Conservation (phyloP, 2,888 invertebrate species). For the Periphyllus acericola region DNA sequence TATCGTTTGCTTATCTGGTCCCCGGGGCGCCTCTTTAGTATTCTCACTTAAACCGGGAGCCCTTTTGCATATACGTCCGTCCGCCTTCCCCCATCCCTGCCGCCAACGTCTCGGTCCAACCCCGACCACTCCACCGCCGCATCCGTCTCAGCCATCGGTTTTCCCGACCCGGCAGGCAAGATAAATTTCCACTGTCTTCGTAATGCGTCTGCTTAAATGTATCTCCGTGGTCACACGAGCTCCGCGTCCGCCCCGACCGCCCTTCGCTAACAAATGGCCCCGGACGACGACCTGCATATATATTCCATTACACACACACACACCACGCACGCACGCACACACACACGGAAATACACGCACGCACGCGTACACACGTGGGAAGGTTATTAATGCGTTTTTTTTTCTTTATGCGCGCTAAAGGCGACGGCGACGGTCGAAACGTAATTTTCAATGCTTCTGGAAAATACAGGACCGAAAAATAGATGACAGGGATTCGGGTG, state of each 20-base stretch:
- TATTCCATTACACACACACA: constrained; percentile 38
- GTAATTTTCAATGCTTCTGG: constrained; percentile 13
- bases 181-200: constrained; percentile 61
- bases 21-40: constrained; percentile 61
- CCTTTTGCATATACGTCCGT: constrained; percentile 41
- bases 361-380: not conserved
- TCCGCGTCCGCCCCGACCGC: constrained; percentile 2
- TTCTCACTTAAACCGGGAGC: constrained; percentile 61
- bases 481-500: not conserved
- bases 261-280: constrained; percentile 50
- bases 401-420: not conserved
- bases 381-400: constrained; percentile 56
- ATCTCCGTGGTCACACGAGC: constrained; percentile 58
- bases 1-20: constrained; percentile 62
- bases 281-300: constrained; percentile 53
- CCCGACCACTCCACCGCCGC: not conserved
- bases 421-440: constrained; percentile 5
- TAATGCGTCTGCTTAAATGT: constrained; percentile 53
- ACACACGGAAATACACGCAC: not conserved
- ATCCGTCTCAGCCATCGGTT: not conserved
- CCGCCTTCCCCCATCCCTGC: not conserved
- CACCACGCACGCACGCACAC: not conserved
- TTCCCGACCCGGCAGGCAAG: constrained; percentile 45
- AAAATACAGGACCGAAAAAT: not conserved
- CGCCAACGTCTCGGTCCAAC: not conserved